Evolutionary conservation across 2,888 invertebrate genomes (phyloP), one percentile per base, ranked within the genome.

Genomic region (Synergus itoensis): DNA sequence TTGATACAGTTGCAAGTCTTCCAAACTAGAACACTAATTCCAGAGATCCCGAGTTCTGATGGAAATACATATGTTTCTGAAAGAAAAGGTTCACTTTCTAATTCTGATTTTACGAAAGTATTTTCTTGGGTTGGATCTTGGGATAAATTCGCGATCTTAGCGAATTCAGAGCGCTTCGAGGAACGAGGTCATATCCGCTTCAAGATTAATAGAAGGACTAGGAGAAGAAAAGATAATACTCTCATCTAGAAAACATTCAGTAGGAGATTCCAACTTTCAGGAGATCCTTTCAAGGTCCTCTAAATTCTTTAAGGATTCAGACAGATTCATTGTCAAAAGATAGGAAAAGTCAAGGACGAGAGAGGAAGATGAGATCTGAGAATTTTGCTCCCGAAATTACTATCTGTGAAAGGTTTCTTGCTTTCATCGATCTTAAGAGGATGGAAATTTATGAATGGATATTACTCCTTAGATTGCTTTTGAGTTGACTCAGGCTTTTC

Each of bases 281-380:
- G 3, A 73, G 36, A 36, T 73, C 48, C 48, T 48, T 73, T 53
- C 73, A 73, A 73, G 73, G 73, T 73, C 73, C 12, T 73, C 53
- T 73, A 73, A 73, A 73, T 53, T 73, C 53, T 73, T 53, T 53
- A 14, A 73, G 73, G 53, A 53, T 73, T 53, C 53, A n/a, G n/a
- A 11, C 36, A 48, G 36, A 73, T 73, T 73, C 73, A 73, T 73
- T 73, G 73, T 53, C 73, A 53, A 73, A 36, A 48, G 53, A 73
- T 73, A 53, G 11, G 53, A 53, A 36, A 73, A 73, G 53, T 73
- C 73, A 73, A 73, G 48, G 53, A 73, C 73, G 53, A 53, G n/a
- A 48, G 48, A n/a, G 11, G 48, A 28, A 48, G 45, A 41, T 64
- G 64, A 64, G 64, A 41, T 64, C 64, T 16, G 8, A n/a, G 40